phyloP scores from a whole-genome alignment of 2,113 vertebrate species.

The Donacobius atricapilla region DNA sequence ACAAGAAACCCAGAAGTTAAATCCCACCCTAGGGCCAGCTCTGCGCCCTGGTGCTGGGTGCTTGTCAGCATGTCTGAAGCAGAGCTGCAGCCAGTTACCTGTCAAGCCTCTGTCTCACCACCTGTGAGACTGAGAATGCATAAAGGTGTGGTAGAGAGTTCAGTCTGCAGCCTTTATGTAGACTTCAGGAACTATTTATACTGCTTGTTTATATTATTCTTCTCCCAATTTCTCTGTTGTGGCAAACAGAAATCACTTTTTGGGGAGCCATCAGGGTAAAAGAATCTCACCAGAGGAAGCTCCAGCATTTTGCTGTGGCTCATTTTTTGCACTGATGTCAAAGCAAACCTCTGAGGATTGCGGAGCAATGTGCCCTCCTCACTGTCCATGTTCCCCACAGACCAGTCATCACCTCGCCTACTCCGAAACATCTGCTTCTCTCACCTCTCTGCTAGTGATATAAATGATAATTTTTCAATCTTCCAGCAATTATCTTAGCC shows the following conservation, averaged over 20 bases:
- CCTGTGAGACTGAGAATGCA: neutral
- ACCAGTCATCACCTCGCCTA: neutral
- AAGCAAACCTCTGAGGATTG: neutral
- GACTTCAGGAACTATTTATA: neutral
- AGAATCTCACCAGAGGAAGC: neutral
- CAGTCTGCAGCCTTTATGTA: neutral
- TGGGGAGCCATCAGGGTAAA: neutral
- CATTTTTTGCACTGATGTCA: neutral
- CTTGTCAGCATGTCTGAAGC: neutral
- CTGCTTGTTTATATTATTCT: neutral
- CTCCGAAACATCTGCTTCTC: neutral
- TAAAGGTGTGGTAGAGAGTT: neutral
- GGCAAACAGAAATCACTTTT: neutral
- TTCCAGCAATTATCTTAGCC: constrained; percentile 7
- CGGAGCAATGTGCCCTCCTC: neutral
- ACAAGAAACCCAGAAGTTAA: neutral
- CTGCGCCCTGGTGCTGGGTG: neutral
- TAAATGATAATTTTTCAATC: constrained; percentile 32
- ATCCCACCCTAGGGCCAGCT: neutral
- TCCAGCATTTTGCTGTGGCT: neutral
- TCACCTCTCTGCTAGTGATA: neutral
- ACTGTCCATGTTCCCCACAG: neutral
- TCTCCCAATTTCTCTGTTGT: neutral
- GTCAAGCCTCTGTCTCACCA: neutral
- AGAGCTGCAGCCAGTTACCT: neutral